phyloP scores from a whole-genome alignment of 2,888 invertebrate genomes.

The Rhagonycha lutea region DNA sequence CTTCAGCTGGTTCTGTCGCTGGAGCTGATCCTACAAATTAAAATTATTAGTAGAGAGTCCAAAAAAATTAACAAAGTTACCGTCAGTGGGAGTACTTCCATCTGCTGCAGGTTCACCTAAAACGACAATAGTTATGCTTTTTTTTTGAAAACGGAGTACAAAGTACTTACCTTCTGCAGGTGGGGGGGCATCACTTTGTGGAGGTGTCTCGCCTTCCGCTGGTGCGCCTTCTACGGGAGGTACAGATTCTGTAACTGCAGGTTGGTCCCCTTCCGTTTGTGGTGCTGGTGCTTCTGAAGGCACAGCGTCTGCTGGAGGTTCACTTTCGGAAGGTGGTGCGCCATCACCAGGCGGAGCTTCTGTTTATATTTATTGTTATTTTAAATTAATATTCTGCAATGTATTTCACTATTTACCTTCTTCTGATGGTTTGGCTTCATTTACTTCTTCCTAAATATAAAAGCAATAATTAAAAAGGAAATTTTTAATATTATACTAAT shows the following conservation, averaged over 20 bases:
- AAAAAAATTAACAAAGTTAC: not conserved
- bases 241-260: slow-evolving; percentile 34
- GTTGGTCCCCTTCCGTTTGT: slow-evolving; percentile 45
- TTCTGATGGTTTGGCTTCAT: slow-evolving; percentile 35
- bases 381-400: slow-evolving; percentile 17
- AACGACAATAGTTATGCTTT: slow-evolving; percentile 4
- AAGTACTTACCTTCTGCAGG: slow-evolving; percentile 30
- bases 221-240: slow-evolving; percentile 35
- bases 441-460: slow-evolving; percentile 37
- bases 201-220: slow-evolving; percentile 34
- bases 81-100: slow-evolving; percentile 30
- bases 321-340: slow-evolving; percentile 27
- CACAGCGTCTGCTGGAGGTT: slow-evolving; percentile 38
- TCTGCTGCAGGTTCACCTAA: slow-evolving; percentile 38
- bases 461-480: slow-evolving; percentile 9
- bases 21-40: not conserved
- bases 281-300: slow-evolving; percentile 48
- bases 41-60: not conserved
- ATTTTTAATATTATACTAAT: too few species aligned
- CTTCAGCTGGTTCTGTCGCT: slow-evolving; percentile 29
- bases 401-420: slow-evolving; percentile 27
- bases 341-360: slow-evolving; percentile 40
- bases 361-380: slow-evolving; percentile 4
- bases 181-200: slow-evolving; percentile 39
- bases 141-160: not conserved